These are phyloP conservation scores for Drosophila peninsularis DNA, from an alignment of 2,888 invertebrate species.

Conservation along the genomic window DNA sequence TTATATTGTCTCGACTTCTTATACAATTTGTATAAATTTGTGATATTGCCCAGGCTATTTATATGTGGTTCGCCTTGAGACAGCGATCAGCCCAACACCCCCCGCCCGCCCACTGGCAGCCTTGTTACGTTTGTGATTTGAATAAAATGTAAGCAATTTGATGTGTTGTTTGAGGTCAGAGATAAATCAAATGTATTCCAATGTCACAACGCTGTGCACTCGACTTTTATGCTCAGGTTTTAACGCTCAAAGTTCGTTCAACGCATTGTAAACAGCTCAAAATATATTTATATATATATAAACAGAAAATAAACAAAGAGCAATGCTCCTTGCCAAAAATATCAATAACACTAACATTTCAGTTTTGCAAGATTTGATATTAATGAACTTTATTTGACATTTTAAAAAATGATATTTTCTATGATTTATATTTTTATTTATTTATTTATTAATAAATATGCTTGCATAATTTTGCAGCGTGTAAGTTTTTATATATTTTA, in stretches of 20 bases:
- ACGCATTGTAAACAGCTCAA: conserved; percentile 57
- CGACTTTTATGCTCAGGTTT: conserved; percentile 4
- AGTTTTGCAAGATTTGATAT: conserved; percentile 21
- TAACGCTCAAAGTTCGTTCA: conserved; percentile 63
- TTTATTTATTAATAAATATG: conserved; percentile 47
- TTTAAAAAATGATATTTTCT: conserved; percentile 8
- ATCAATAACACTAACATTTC: conserved; percentile 32
- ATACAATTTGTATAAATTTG: conserved; percentile 14
- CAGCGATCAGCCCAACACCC: conserved; percentile 14
- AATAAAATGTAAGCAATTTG: conserved; percentile 57
- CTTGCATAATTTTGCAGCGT: conserved; percentile 62
- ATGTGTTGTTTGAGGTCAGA: conserved; percentile 36
- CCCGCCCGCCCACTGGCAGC: conserved; percentile 18
- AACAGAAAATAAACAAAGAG: conserved; percentile 30
- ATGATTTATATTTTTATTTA: conserved; percentile 6
- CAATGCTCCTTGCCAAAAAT: conserved; percentile 40
- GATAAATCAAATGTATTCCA: conserved; percentile 50
- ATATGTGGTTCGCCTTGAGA: conserved; percentile 59
- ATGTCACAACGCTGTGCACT: conserved; percentile 53
- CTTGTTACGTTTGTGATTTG: conserved; percentile 59
- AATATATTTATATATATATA: neutral
- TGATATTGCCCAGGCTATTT: conserved; percentile 36
- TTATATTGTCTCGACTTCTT: conserved; percentile 10
- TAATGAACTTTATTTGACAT: conserved; percentile 36
- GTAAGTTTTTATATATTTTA: conserved; percentile 71